Conservation (phyloP, 1,140 invertebrate genomes). For the Campoletis sonorensis region DNA sequence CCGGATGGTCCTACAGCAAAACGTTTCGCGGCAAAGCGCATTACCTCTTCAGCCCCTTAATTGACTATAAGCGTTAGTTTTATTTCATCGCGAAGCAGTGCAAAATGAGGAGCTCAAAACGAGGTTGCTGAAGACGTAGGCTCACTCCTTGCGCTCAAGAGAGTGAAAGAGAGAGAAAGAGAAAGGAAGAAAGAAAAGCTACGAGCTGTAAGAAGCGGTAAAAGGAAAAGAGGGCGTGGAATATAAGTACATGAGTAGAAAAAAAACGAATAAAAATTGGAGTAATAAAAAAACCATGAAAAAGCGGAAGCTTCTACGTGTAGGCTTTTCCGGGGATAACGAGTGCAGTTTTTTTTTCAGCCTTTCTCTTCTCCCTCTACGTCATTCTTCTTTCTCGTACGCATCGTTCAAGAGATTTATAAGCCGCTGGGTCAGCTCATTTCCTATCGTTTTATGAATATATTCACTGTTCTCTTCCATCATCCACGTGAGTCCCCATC, state of each 20-base stretch:
- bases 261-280: constrained; percentile 29
- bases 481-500: neutral
- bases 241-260: constrained; percentile 16
- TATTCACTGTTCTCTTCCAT: constrained; percentile 14
- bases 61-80: constrained; percentile 69
- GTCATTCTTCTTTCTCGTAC: neutral
- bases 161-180: constrained; percentile 17
- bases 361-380: neutral
- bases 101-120: constrained; percentile 34
- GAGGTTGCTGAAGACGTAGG: constrained; percentile 13
- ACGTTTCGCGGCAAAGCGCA: constrained; percentile 53
- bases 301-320: neutral
- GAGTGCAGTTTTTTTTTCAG: constrained; percentile 19
- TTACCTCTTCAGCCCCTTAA: constrained; percentile 62
- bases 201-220: constrained; percentile 14
- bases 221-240: constrained; percentile 10
- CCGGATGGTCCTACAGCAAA: constrained; percentile 41
- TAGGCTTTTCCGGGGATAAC: constrained; percentile 37
- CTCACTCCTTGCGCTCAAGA: neutral
- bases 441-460: constrained; percentile 47
- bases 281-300: constrained; percentile 10
- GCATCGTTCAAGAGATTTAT: constrained; percentile 50
- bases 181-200: constrained; percentile 38
- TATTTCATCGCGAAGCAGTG: constrained; percentile 56
- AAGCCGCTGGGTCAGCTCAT: constrained; percentile 64